phyloP scores from a whole-genome alignment of 2,797 vertebrate genomes.

The Lacerta agilis region DNA sequence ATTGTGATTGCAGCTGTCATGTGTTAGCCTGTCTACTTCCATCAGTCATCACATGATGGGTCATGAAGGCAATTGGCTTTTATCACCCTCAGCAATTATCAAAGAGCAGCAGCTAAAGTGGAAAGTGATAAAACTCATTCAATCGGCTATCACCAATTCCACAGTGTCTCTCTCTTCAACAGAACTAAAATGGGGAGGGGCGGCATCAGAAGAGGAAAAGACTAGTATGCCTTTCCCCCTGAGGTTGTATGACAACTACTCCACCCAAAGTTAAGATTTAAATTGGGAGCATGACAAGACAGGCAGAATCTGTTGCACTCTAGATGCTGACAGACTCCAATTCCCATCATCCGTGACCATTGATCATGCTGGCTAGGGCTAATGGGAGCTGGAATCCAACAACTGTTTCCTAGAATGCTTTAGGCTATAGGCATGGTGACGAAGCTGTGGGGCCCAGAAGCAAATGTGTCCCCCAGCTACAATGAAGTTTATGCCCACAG shows the following conservation, averaged over 20 bases:
- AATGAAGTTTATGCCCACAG: background rate
- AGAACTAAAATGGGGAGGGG: background rate
- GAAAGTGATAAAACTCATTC: background rate
- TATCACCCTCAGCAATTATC: background rate
- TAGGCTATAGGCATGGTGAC: background rate
- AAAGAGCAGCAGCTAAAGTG: background rate
- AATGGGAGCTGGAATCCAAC: too few relatives aligned
- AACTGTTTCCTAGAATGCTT: too few relatives aligned
- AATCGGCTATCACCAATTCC: background rate
- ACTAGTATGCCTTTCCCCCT: background rate
- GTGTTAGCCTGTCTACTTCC: background rate
- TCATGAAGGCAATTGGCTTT: slow-evolving; percentile 2
- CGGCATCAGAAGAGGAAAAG: background rate
- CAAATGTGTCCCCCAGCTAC: background rate
- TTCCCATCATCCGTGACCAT: too few relatives aligned
- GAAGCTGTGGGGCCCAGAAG: background rate
- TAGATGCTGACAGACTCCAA: too few relatives aligned
- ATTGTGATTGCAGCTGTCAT: slow-evolving; percentile 13
- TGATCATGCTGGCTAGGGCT: too few relatives aligned
- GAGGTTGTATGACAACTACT: background rate
- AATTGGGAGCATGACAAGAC: background rate
- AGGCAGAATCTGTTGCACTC: too few relatives aligned
- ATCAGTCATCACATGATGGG: slow-evolving; percentile 12
- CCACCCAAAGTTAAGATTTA: background rate
- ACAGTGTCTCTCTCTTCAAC: background rate